Base-by-base conservation (phyloP, 2,113 vertebrate genomes). In the Triplophysa tibetana region DNA sequence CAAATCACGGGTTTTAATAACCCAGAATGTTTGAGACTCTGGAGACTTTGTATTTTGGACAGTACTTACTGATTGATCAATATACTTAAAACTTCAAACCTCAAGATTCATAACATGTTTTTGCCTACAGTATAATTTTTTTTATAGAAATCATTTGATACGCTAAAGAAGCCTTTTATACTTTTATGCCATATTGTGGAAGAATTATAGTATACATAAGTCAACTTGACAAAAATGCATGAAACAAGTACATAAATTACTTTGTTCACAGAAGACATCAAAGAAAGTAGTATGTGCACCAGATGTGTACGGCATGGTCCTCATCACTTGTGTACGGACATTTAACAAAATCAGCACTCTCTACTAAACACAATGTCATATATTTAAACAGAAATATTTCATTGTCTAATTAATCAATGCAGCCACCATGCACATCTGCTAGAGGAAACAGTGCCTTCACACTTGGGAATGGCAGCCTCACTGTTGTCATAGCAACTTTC, bases 401-500 rank as follows among this genome's bases (percentile, higher is more conserved):
- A 50, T 77, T 77, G 80, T 77, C 24, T 74, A 68, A 81, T 84
- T 73, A 81, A 77, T 23, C 69, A 77, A 68, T 61, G 21, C 43
- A 74, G 58, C 66, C 21, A 21, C 10, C 54, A 48, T 73, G 48
- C 63, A 62, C 43, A 67, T 68, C 26, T 72, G 65, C 68, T 67
- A 67, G 16, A 63, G 63, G 68, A 73, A 80, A 41, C 38, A 21
- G 45, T 62, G 43, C 75, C 58, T 54, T 26, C 66, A 54, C 24
- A 10, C 61, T 48, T 38, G 68, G 75, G 78, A 85, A 80, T 75
- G 69, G 50, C 64, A 83, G 70, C 38, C 79, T 61, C 61, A 29
- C 80, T 60, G 83, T 86, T 86, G 85, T 83, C 79, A 86, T 86
- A 78, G 85, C 75, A 86, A 84, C 83, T 74, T 72, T 70, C 16